Evolutionary conservation across 2,113 vertebrate genomes (phyloP).

Genomic region (Falcunculus frontatus): DNA sequence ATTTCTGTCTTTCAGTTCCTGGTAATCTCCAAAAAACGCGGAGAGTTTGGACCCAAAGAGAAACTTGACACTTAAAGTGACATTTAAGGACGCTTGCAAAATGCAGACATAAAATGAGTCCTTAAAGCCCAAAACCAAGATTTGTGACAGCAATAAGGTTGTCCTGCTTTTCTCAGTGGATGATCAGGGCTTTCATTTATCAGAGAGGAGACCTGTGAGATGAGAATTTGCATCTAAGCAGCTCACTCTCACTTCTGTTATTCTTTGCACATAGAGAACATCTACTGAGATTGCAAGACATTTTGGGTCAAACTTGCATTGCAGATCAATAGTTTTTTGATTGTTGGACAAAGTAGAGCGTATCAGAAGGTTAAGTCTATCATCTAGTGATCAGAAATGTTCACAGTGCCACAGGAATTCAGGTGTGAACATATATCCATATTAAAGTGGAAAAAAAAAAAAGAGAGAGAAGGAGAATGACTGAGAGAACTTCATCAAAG

Average conservation of each 20-base stretch:
- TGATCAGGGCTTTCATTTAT: neutral
- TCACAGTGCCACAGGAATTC: neutral
- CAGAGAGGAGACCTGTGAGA: neutral
- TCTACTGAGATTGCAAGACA: neutral
- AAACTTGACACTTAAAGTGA: neutral
- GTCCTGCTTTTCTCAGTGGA: neutral
- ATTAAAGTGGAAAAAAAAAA: neutral
- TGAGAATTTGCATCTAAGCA: neutral
- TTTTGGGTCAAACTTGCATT: neutral
- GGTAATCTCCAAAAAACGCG: neutral
- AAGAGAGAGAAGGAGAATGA: neutral
- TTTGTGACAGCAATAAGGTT: neutral
- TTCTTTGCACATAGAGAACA: neutral
- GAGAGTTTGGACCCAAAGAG: neutral
- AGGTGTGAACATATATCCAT: neutral
- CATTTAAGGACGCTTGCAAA: neutral
- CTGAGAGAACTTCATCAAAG: neutral
- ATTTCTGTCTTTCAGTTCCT: neutral
- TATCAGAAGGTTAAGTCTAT: neutral
- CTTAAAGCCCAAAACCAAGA: neutral
- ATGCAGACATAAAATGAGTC: neutral
- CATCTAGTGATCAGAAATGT: neutral
- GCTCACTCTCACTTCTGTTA: neutral
- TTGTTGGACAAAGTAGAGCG: neutral
- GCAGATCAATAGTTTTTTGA: neutral